Evolutionary conservation across 2,888 invertebrate genomes (phyloP).

Genomic region (Paralinhomoeus sp.): DNA sequence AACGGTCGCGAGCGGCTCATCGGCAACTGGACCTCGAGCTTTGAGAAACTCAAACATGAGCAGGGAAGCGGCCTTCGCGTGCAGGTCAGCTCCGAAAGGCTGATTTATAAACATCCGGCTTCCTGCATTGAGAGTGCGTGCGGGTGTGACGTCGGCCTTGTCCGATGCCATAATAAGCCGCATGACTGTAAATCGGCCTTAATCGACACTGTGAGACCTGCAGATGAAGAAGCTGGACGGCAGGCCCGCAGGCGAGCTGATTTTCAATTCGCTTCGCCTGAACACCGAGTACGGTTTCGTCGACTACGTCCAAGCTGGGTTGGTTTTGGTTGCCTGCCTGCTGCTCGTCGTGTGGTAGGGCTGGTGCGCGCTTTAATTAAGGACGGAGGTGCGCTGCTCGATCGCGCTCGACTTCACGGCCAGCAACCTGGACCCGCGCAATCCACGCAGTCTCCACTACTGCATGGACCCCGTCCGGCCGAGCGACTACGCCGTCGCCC

Average conservation of each 20-base stretch:
- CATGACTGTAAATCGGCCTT: no score
- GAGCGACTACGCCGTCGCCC: constrained; percentile 30
- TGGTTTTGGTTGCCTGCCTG: no score
- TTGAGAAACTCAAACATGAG: no score
- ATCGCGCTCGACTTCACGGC: constrained; percentile 30
- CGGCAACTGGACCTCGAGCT: constrained; percentile 5
- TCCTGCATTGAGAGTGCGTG: no score
- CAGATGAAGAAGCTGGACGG: not conserved
- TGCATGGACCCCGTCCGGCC: constrained; percentile 20
- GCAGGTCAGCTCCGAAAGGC: no score
- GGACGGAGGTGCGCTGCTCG: constrained; percentile 27
- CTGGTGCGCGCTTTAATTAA: constrained; percentile 6
- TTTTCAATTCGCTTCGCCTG: constrained; percentile 6
- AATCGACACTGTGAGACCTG: no score
- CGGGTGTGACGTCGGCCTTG: no score
- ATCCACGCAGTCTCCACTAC: constrained; percentile 23
- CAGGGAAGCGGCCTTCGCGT: no score
- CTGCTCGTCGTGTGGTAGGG: no score
- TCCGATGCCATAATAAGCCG: no score
- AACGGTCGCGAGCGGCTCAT: constrained; percentile 5
- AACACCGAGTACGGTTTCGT: constrained; percentile 6
- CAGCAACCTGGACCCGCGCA: constrained; percentile 26
- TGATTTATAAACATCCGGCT: no score
- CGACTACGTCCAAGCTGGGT: not conserved
- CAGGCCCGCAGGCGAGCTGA: not conserved